Evolutionary conservation across 2,888 invertebrate genomes (phyloP).

Genomic region (Troides aeacus): DNA sequence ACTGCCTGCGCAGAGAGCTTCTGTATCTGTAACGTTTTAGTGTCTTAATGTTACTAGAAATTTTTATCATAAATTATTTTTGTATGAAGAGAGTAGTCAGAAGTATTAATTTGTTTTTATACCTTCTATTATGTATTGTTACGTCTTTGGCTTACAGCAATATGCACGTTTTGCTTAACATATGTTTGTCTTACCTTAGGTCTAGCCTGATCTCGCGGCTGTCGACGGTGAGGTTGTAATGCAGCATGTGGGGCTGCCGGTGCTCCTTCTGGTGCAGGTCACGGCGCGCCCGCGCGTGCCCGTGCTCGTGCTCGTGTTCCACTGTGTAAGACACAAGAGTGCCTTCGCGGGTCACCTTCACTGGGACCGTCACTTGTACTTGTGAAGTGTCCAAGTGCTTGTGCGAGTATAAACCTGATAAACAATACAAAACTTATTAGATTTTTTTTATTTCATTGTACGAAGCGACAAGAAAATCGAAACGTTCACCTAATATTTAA

Average conservation of each 20-base stretch:
- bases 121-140: no score
- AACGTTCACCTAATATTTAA: no score
- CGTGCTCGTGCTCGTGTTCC: slow-evolving; percentile 76
- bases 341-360: slow-evolving; percentile 81
- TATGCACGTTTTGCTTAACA: no score
- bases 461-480: no score
- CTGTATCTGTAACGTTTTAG: no score
- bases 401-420: slow-evolving; percentile 73
- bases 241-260: slow-evolving; percentile 57
- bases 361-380: slow-evolving; percentile 81
- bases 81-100: no score
- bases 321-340: slow-evolving; percentile 78
- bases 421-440: slow-evolving; percentile 7
- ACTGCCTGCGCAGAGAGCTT: no score
- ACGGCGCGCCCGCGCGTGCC: slow-evolving; percentile 75
- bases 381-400: slow-evolving; percentile 73
- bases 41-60: no score
- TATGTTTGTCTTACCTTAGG: slow-evolving; percentile 56
- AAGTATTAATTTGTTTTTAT: no score
- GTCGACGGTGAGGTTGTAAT: slow-evolving; percentile 74
- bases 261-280: slow-evolving; percentile 60
- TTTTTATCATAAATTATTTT: no score
- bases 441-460: no score
- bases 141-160: no score
- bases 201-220: slow-evolving; percentile 69